phyloP scores from a whole-genome alignment of 2,113 vertebrate genomes.

The Sceloporus undulatus region DNA sequence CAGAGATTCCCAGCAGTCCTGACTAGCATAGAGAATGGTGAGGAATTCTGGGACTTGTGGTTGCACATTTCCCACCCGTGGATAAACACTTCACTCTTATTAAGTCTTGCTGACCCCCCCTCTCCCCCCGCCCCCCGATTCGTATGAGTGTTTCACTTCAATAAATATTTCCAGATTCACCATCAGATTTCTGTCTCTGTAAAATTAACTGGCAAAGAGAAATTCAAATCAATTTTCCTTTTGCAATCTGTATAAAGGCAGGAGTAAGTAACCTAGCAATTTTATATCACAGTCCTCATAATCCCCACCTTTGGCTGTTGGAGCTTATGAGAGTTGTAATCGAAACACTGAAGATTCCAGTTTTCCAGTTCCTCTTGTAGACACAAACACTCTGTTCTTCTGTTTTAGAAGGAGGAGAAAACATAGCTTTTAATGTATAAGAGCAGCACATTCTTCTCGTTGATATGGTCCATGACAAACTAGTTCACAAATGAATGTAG shows the following conservation, averaged over 20 bases:
- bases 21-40: neutral
- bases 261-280: neutral
- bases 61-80: too few species aligned
- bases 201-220: neutral
- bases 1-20: too few species aligned
- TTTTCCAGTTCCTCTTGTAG: neutral
- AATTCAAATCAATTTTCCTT: neutral
- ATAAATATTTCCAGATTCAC: neutral
- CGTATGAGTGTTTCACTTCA: neutral
- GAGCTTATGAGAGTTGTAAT: neutral
- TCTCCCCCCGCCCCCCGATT: neutral
- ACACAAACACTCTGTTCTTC: neutral
- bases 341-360: neutral
- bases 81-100: neutral
- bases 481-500: too few species aligned
- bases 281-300: neutral
- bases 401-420: too few species aligned
- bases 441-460: too few species aligned
- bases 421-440: too few species aligned
- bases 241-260: neutral
- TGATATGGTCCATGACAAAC: too few species aligned
- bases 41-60: neutral
- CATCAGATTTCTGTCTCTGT: neutral
- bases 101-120: neutral
- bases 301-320: neutral